These are phyloP conservation scores for Caenorhabditis latens DNA, from an alignment of 1,140 invertebrate genomes.

Conservation along the genomic window DNA sequence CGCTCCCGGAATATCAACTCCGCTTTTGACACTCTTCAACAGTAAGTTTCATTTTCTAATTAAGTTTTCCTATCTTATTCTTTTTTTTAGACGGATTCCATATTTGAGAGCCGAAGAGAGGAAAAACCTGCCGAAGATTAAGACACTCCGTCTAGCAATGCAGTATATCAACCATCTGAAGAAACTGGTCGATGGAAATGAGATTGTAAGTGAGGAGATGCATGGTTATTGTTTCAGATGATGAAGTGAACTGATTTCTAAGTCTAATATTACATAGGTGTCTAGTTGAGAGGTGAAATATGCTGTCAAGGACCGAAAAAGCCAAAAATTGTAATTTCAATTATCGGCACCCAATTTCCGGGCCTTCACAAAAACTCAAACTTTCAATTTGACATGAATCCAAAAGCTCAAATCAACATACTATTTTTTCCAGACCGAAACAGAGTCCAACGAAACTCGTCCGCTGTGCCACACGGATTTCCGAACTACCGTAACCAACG, in stretches of 20 bases:
- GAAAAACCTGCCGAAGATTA: conserved; percentile 6
- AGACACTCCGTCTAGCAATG: conserved; percentile 23
- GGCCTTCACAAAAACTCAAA: too few relatives aligned
- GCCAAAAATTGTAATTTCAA: too few relatives aligned
- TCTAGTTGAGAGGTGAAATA: too few relatives aligned
- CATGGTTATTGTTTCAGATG: neutral
- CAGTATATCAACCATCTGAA: conserved; percentile 40
- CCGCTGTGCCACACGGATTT: neutral
- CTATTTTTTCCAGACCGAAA: neutral
- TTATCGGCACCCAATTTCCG: too few relatives aligned
- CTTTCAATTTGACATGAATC: too few relatives aligned
- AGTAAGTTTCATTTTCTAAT: neutral
- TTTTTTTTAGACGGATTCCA: conserved; percentile 8
- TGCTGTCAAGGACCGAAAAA: too few relatives aligned
- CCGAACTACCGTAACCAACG: conserved; percentile 9
- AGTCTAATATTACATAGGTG: too few relatives aligned
- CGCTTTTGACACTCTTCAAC: conserved; percentile 5
- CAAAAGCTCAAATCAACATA: too few relatives aligned
- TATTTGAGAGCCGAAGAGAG: conserved; percentile 4
- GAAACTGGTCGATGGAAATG: conserved; percentile 20
- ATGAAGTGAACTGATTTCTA: too few relatives aligned
- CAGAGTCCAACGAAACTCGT: conserved; percentile 22
- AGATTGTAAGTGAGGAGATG: neutral
- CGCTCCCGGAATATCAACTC: conserved; percentile 19
- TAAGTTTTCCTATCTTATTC: neutral